Base-by-base conservation (phyloP, 2,113 vertebrate genomes). In the Myanophis thanlyinensis region DNA sequence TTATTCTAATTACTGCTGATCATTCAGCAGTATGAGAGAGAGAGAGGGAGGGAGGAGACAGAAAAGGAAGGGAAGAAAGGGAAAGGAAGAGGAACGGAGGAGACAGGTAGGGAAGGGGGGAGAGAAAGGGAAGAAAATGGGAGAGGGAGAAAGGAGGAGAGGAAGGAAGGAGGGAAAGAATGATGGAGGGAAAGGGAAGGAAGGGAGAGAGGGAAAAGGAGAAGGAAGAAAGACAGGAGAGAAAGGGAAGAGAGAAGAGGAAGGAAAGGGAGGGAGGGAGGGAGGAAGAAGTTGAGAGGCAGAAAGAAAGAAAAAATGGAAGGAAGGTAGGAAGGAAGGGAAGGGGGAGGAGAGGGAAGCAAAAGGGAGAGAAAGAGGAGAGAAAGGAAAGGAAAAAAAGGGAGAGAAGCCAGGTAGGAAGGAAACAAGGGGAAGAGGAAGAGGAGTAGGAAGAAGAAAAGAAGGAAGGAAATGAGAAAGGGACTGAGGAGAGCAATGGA, bases 171-270 rank as follows among this genome's bases (percentile, higher is more conserved):
- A 2, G 22, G 40, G 46, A 22, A 51, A 30, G 40, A n/a, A n/a
- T n/a, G n/a, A n/a, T n/a, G n/a, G n/a, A n/a, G n/a, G 15, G 10
- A 23, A 13, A 49, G 6, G n/a, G 46, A 6, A 0, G 2, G 15
- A 18, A 53, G 52, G 1, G 13, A 18, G 4, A 51, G 52, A 22
- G 15, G 4, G 4, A 6, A 20, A 5, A 53, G n/a, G n/a, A n/a
- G n/a, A n/a, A n/a, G n/a, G 1, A 23, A n/a, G 35, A 1, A 4
- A 46, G 20, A n/a, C n/a, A 5, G 25, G 25, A 47, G 9, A 47
- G 85, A 3, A 4, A n/a, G 2, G 30, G 9, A 5, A 35, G 30
- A 3, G 23, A 20, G 13, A n/a, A 40, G 30, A 30, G 35, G 5
- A 6, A 22, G 0, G 5, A 54, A 53, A 35, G 18, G 0, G 67